Conservation (phyloP, 2,797 vertebrate species). For the Urosaurus nigricauda region DNA sequence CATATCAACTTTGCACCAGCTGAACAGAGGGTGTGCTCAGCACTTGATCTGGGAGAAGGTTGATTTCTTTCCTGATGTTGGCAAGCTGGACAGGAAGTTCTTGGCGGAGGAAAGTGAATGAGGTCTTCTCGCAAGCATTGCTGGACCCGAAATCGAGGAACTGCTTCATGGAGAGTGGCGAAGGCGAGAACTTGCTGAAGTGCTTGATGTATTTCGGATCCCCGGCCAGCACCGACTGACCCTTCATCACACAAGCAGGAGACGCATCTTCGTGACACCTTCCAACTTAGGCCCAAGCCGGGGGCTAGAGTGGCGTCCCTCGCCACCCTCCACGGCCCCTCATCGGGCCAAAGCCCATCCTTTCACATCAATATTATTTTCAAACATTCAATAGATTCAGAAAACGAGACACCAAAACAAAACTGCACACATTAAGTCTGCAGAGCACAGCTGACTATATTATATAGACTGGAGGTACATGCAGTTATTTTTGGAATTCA, state of each 20-base stretch:
- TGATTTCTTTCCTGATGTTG: slow-evolving; percentile 98
- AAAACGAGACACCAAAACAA: neutral
- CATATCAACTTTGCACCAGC: slow-evolving; percentile 94
- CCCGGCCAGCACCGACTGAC: slow-evolving; percentile 87
- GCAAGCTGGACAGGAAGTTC: slow-evolving; percentile 93
- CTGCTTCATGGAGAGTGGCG: slow-evolving; percentile 96
- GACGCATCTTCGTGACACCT: slow-evolving; percentile 86
- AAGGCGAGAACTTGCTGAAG: slow-evolving; percentile 97
- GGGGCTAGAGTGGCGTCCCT: neutral
- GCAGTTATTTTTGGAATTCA: neutral
- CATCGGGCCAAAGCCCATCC: no score
- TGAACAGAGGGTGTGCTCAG: slow-evolving; percentile 90
- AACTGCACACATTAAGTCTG: neutral
- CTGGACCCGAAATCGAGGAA: slow-evolving; percentile 94
- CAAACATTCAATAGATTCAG: neutral
- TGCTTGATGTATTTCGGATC: slow-evolving; percentile 92
- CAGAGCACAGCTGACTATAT: neutral
- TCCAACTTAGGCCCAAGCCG: neutral
- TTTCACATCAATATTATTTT: neutral
- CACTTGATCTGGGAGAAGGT: slow-evolving; percentile 89
- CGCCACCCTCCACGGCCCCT: neutral
- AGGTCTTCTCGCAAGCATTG: slow-evolving; percentile 96
- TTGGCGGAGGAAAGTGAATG: slow-evolving; percentile 92
- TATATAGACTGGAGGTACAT: neutral
- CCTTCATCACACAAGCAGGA: slow-evolving; percentile 89